These are phyloP conservation scores for Agrilus planipennis DNA, from an alignment of 1,140 invertebrate species.

Conservation along the genomic window DNA sequence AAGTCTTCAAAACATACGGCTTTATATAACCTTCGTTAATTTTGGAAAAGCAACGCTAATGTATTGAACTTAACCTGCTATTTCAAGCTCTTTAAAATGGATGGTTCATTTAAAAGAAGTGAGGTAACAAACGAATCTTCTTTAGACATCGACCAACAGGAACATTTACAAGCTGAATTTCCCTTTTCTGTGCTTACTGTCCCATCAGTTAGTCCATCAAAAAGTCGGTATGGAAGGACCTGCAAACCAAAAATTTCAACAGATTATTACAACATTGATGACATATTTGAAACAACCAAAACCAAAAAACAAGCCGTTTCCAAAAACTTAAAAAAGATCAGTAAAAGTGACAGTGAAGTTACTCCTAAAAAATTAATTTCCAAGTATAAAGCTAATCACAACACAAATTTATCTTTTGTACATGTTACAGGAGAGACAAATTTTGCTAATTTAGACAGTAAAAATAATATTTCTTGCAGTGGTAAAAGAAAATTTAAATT, in stretches of 20 bases:
- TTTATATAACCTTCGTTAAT: too few relatives aligned
- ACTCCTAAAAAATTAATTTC: constrained; percentile 4
- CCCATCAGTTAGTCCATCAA: constrained; percentile 4
- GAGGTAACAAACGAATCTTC: too few relatives aligned
- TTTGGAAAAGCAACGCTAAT: too few relatives aligned
- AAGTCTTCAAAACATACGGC: too few relatives aligned
- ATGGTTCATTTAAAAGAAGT: too few relatives aligned
- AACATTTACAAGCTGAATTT: too few relatives aligned
- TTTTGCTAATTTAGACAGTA: neutral
- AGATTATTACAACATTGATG: constrained; percentile 24
- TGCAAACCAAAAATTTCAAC: constrained; percentile 20
- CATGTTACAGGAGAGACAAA: constrained; percentile 2
- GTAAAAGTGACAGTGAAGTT: neutral
- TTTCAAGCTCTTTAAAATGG: too few relatives aligned
- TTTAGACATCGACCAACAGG: too few relatives aligned
- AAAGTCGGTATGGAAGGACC: constrained; percentile 22
- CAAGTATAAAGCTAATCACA: neutral
- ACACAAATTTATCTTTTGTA: neutral
- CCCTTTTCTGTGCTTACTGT: too few relatives aligned
- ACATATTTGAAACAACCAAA: constrained; percentile 11
- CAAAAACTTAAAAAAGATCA: constrained; percentile 8
- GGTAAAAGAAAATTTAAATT: neutral
- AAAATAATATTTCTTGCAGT: neutral
- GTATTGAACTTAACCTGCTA: too few relatives aligned
- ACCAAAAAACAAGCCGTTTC: neutral